A percentile compares a stretch with the other conserved stretches of the same genome.
Conservation (phyloP, 1,140 invertebrate species). For the Tetranychus urticae region DNA sequence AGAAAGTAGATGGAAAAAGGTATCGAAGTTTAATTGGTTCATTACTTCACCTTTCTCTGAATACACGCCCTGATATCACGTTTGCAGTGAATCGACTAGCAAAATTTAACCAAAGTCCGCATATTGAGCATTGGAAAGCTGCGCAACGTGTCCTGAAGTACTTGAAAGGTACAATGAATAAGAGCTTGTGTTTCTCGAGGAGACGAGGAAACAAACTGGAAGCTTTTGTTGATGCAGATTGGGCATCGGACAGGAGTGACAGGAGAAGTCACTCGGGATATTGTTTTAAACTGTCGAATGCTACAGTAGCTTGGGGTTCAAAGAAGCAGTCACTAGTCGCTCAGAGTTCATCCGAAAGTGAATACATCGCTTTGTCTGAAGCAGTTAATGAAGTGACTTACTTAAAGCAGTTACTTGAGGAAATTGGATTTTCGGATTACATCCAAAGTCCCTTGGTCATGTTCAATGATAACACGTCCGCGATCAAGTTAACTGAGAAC, state of each 20-base stretch:
- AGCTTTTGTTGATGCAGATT: slow-evolving; percentile 21
- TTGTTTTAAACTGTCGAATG: slow-evolving; percentile 14
- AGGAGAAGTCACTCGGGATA: slow-evolving; percentile 17
- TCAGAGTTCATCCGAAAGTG: slow-evolving; percentile 6
- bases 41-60: slow-evolving; percentile 4
- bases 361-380: slow-evolving; percentile 2
- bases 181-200: background rate
- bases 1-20: too few relatives aligned
- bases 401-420: slow-evolving; percentile 13
- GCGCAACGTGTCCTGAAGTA: slow-evolving; percentile 16
- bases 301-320: slow-evolving; percentile 12
- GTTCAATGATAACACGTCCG: slow-evolving; percentile 16
- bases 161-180: slow-evolving; percentile 13
- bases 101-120: slow-evolving; percentile 8
- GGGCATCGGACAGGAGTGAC: slow-evolving; percentile 15
- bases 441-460: slow-evolving; percentile 1
- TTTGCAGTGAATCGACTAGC: slow-evolving; percentile 9
- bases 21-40: slow-evolving; percentile 2
- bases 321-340: slow-evolving; percentile 8
- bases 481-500: slow-evolving; percentile 12
- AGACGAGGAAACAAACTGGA: slow-evolving; percentile 14
- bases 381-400: slow-evolving; percentile 16
- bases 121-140: slow-evolving; percentile 11
- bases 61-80: slow-evolving; percentile 12
- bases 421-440: slow-evolving; percentile 4